Evolutionary conservation across 2,888 invertebrate species (phyloP).

Genomic region (Cacoxenus indagator): DNA sequence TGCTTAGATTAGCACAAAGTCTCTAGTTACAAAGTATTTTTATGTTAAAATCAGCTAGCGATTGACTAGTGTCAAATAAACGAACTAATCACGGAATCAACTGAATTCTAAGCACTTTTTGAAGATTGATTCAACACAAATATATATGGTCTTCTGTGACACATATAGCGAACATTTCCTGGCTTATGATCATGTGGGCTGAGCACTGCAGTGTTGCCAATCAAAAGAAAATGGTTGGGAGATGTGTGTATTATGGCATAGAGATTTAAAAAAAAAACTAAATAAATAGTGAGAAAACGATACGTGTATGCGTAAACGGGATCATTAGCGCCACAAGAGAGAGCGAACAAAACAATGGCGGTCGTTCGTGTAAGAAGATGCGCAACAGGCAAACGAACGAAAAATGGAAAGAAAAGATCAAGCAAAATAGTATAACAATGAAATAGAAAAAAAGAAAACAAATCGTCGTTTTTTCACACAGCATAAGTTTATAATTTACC

Average conservation of each 20-base stretch:
- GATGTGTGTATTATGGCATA: neutral
- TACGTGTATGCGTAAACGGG: neutral
- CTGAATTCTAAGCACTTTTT: too few relatives aligned
- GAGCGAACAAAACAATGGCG: constrained; percentile 29
- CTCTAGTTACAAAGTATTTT: too few relatives aligned
- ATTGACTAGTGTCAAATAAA: too few relatives aligned
- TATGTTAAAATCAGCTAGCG: too few relatives aligned
- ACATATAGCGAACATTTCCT: too few relatives aligned
- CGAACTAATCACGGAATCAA: too few relatives aligned
- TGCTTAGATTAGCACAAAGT: too few relatives aligned
- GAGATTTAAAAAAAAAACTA: neutral
- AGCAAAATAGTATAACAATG: neutral
- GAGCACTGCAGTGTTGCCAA: constrained; percentile 10
- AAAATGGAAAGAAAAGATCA: constrained; percentile 15
- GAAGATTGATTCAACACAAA: too few relatives aligned
- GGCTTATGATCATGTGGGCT: neutral
- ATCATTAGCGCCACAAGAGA: neutral
- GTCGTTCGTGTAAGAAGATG: constrained; percentile 25
- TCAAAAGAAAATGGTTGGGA: neutral
- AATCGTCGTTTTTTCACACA: neutral
- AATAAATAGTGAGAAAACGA: too few relatives aligned
- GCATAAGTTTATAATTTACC: constrained; percentile 57
- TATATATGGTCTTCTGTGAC: too few relatives aligned
- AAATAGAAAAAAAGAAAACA: neutral
- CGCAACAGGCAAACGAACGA: constrained; percentile 25